Evolutionary conservation across 2,797 vertebrate genomes (phyloP), one percentile per base, ranked within the genome.

Genomic region (Bucorvus abyssinicus): DNA sequence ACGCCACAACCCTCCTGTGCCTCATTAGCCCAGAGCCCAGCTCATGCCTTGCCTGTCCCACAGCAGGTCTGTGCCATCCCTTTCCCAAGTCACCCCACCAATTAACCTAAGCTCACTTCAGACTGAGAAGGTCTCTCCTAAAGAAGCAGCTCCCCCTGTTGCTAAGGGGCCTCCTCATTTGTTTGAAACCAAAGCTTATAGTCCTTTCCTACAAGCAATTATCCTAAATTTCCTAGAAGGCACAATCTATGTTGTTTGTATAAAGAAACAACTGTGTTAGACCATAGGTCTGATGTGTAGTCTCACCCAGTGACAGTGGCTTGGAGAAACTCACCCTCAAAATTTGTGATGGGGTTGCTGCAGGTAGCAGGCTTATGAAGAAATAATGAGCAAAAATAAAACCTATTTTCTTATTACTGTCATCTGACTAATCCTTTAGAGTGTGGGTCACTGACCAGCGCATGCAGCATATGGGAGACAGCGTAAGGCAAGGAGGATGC

Each of bases 371-470:
- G n/a, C n/a, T 76, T 69, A 67, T 27, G 29, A 65, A 81, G 76
- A 84, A 95, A 86, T 67, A 68, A 87, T 44, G 47, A 94, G 69
- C 20, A 95, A 93, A 92, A 86, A 84, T 61, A 90, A 88, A 87
- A 44, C 29, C 68, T 59, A 55, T 84, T 93, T 88, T 87, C 73
- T 90, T 92, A n/a, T 74, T 87, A n/a, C 60, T 69, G 47, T 84
- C 44, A 74, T 86, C 56, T 88, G 55, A 73, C 50, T 73, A 90
- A 94, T 93, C 74, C 87, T 87, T 82, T 59, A 82, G 77, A 64
- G 47, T 56, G 70, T 77, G 92, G 90, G 93, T 92, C 96, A 91
- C 63, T 91, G 87, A 56, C 69, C 85, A 87, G 67, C 19, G 1
- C 56, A 26, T 22, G 27, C 63, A 67, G 59, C 67, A 90, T 86